These are phyloP conservation scores for Astyanax mexicanus DNA, from an alignment of 2,797 vertebrate genomes.

Conservation along the genomic window DNA sequence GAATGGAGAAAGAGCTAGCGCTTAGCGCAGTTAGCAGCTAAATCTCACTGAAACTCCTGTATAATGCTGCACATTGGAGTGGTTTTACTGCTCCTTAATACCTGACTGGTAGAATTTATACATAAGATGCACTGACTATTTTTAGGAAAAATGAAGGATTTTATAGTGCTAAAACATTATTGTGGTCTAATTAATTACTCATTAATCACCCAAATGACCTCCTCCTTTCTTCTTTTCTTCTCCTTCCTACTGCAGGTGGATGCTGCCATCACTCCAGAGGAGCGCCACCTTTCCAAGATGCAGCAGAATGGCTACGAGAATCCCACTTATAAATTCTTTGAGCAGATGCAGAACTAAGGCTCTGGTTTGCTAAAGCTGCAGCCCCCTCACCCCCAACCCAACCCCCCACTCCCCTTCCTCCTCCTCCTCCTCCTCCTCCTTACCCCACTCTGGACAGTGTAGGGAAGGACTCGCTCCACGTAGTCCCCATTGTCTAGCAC, in stretches of 20 bases:
- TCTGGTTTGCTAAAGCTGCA: slow-evolving; percentile 45
- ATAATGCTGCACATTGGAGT: too few relatives aligned
- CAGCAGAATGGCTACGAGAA: slow-evolving; percentile 92
- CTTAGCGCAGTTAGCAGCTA: too few relatives aligned
- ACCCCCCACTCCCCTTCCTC: too few relatives aligned
- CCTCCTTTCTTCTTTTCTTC: neutral
- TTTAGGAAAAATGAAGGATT: too few relatives aligned
- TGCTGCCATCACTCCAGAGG: slow-evolving; percentile 89
- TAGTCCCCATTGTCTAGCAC: slow-evolving; percentile 27
- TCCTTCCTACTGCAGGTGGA: slow-evolving; percentile 82
- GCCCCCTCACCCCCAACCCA: slow-evolving; percentile 1
- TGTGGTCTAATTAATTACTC: too few relatives aligned
- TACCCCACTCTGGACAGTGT: slow-evolving; percentile 54
- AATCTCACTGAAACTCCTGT: too few relatives aligned
- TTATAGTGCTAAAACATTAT: too few relatives aligned
- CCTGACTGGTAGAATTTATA: too few relatives aligned
- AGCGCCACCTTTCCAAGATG: slow-evolving; percentile 92
- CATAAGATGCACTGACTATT: too few relatives aligned
- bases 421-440: slow-evolving; percentile 37
- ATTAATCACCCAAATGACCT: neutral
- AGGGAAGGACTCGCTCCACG: slow-evolving; percentile 53
- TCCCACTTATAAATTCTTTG: slow-evolving; percentile 93
- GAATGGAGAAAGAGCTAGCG: too few relatives aligned
- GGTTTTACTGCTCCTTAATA: too few relatives aligned
- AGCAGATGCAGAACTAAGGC: slow-evolving; percentile 91